A percentile compares a stretch with the other conserved stretches of the same genome.
Conservation (phyloP, 2,888 invertebrate genomes). For the Monochamus alternatus region DNA sequence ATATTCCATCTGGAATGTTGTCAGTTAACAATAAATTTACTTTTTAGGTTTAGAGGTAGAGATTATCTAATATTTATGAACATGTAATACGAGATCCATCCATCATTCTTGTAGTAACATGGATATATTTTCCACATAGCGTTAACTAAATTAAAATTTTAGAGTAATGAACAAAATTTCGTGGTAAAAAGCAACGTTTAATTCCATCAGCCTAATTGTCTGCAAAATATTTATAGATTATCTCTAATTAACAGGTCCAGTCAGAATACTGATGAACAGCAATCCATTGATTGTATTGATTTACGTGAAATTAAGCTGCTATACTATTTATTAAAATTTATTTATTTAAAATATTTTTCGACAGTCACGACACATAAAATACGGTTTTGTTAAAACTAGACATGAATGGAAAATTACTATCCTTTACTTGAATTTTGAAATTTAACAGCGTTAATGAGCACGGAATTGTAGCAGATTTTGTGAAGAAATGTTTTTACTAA, state of each 20-base stretch:
- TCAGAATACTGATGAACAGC: neutral
- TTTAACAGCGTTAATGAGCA: too few species aligned
- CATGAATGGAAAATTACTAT: too few species aligned
- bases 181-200: neutral
- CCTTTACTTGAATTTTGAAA: too few species aligned
- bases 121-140: neutral
- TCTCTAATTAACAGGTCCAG: neutral
- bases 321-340: too few species aligned
- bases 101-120: neutral
- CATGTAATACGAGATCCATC: neutral
- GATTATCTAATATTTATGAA: too few species aligned
- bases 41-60: neutral
- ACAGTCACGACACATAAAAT: too few species aligned
- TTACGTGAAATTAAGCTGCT: too few species aligned
- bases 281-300: too few species aligned
- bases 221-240: neutral
- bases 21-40: neutral
- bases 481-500: too few species aligned
- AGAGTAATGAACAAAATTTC: neutral
- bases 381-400: too few species aligned
- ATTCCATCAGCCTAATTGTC: neutral
- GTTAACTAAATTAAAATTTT: neutral
- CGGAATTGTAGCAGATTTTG: too few species aligned
- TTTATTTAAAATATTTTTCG: too few species aligned
- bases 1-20: neutral